These are phyloP conservation scores for Euproctis similis DNA, from an alignment of 2,888 invertebrate species.

Conservation along the genomic window DNA sequence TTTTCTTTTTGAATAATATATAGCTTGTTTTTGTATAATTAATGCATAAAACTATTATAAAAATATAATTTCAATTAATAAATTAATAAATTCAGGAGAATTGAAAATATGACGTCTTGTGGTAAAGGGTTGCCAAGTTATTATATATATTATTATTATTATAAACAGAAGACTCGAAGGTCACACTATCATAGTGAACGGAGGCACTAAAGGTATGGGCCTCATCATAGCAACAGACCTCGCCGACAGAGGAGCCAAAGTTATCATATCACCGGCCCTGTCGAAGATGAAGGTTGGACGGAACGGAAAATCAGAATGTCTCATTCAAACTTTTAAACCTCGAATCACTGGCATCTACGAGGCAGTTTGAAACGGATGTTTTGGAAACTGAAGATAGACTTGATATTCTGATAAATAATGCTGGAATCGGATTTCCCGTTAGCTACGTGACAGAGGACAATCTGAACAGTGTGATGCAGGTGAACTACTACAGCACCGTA, in stretches of 20 bases:
- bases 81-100: too few relatives aligned
- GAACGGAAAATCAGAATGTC: slow-evolving; percentile 79
- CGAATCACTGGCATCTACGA: slow-evolving; percentile 80
- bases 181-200: slow-evolving; percentile 35
- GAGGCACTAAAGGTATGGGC: slow-evolving; percentile 52
- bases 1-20: too few relatives aligned
- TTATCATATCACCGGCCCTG: slow-evolving; percentile 51
- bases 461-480: slow-evolving; percentile 89
- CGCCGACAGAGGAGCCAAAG: slow-evolving; percentile 43
- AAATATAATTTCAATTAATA: too few relatives aligned
- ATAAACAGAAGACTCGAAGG: slow-evolving; percentile 21
- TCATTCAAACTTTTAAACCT: slow-evolving; percentile 82
- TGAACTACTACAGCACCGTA: slow-evolving; percentile 94
- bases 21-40: too few relatives aligned
- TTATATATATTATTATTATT: too few relatives aligned
- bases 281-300: slow-evolving; percentile 51
- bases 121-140: too few relatives aligned
- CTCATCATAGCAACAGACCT: slow-evolving; percentile 45
- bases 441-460: slow-evolving; percentile 77
- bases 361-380: slow-evolving; percentile 85
- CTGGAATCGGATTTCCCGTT: slow-evolving; percentile 78
- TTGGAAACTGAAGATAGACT: slow-evolving; percentile 79
- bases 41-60: too few relatives aligned
- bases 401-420: slow-evolving; percentile 90
- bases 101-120: too few relatives aligned